Conservation (phyloP, 2,888 invertebrate genomes). For the Phyllotreta striolata region DNA sequence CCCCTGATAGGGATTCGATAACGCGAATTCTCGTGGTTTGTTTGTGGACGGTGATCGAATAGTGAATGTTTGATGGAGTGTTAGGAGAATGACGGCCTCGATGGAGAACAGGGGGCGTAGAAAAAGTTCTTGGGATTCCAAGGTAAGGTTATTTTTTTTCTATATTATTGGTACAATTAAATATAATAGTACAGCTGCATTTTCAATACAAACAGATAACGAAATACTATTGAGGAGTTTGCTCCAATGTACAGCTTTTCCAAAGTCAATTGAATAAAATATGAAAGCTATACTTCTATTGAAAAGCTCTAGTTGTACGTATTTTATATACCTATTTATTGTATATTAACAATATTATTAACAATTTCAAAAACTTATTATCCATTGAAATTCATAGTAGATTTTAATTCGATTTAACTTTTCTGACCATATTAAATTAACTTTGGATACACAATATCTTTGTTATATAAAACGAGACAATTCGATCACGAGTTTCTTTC, state of each 20-base stretch:
- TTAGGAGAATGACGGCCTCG: conserved; percentile 58
- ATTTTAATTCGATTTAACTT: too few species aligned
- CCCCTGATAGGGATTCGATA: too few species aligned
- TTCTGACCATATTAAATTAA: too few species aligned
- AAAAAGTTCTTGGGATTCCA: conserved; percentile 66
- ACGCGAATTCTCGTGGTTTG: neutral
- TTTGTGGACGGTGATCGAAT: conserved; percentile 6
- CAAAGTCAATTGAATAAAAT: neutral
- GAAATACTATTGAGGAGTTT: neutral
- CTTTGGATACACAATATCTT: too few species aligned
- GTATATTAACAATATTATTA: too few species aligned
- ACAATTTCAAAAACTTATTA: too few species aligned
- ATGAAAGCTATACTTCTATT: too few species aligned
- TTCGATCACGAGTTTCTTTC: conserved; percentile 2
- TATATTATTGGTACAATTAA: neutral
- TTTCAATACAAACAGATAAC: neutral
- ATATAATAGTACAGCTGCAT: neutral
- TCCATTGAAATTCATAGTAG: too few species aligned
- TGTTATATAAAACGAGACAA: conserved; percentile 2
- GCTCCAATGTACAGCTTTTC: neutral
- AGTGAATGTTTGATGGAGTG: conserved; percentile 31
- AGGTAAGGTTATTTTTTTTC: conserved; percentile 56
- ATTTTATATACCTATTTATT: too few species aligned
- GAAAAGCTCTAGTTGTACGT: too few species aligned
- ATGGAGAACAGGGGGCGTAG: conserved; percentile 63